Evolutionary conservation across 2,113 vertebrate species (phyloP).

Genomic region (Octodon degus): DNA sequence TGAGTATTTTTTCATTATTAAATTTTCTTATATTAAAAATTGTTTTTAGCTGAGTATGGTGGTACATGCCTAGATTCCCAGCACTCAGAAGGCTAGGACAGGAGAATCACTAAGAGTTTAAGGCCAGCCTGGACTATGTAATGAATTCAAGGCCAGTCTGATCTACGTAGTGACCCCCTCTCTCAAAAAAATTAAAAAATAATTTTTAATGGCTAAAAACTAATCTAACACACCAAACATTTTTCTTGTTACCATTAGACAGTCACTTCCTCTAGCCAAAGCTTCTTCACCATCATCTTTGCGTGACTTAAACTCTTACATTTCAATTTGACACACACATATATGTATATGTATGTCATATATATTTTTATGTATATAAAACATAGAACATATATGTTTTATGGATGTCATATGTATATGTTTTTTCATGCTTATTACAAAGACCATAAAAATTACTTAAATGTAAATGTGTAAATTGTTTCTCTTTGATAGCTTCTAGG

Average conservation of each 20-base stretch:
- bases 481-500: not conserved
- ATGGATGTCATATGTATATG: not conserved
- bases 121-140: not conserved
- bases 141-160: not conserved
- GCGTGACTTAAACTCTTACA: not conserved
- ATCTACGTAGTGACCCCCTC: not conserved
- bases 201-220: not conserved
- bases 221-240: not conserved
- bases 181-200: not conserved
- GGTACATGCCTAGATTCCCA: not conserved
- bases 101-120: not conserved
- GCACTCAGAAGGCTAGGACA: not conserved
- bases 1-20: not conserved
- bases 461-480: constrained; percentile 28
- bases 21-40: not conserved
- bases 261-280: not conserved
- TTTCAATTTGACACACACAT: not conserved
- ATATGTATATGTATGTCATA: not conserved
- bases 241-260: not conserved
- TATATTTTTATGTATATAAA: no score
- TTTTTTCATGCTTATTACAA: constrained; percentile 20
- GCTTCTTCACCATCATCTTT: not conserved
- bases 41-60: not conserved
- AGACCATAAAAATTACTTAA: not conserved
- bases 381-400: no score